A percentile compares a stretch with the other conserved stretches of the same genome.
phyloP scores from a whole-genome alignment of 2,797 vertebrate genomes.

The Natrix natrix region DNA sequence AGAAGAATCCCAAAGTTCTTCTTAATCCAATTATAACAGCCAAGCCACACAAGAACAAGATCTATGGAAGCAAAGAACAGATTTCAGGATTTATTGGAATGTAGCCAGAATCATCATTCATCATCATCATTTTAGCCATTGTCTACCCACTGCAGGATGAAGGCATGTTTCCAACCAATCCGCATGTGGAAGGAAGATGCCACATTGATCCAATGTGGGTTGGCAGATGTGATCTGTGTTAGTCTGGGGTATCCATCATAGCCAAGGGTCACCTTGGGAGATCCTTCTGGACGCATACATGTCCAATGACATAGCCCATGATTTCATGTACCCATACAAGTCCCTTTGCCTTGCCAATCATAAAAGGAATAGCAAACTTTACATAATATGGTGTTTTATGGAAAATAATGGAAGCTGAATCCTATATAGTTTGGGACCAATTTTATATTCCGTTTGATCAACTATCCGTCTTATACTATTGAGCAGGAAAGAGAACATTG shows the following conservation, averaged over 20 bases:
- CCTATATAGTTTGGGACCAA: background rate
- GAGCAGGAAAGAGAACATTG: background rate
- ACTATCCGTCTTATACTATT: background rate
- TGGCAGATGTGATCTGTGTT: too few relatives aligned
- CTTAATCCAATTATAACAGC: conserved; percentile 82
- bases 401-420: background rate
- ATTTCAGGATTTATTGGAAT: background rate
- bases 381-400: background rate
- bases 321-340: too few relatives aligned
- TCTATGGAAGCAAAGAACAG: conserved; percentile 61
- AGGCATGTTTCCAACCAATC: too few relatives aligned
- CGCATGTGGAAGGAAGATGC: too few relatives aligned
- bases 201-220: too few relatives aligned
- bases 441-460: background rate
- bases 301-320: too few relatives aligned
- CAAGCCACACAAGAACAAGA: conserved; percentile 84
- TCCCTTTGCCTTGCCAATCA: too few relatives aligned
- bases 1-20: conserved; percentile 83
- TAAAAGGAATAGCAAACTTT: background rate
- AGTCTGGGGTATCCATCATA: too few relatives aligned
- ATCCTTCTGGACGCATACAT: too few relatives aligned
- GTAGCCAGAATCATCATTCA: background rate
- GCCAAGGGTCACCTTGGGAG: too few relatives aligned
- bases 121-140: too few relatives aligned
- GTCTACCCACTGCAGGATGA: too few relatives aligned